Evolutionary conservation across 2,888 invertebrate genomes (phyloP).

Genomic region (Reticulitermes lucifugus): DNA sequence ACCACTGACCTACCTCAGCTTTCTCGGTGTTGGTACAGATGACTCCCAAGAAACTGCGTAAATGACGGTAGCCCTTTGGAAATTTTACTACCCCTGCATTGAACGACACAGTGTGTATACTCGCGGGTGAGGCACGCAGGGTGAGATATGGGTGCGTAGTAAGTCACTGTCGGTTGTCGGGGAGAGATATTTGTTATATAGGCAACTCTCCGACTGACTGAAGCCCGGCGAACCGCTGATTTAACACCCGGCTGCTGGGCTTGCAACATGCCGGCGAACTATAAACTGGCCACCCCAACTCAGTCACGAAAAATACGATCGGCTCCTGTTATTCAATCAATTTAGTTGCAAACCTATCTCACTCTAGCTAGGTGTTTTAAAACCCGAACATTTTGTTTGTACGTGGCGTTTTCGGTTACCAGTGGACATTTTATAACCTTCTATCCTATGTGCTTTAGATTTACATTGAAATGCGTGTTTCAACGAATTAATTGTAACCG

Average conservation of each 20-base stretch:
- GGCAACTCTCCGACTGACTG: neutral
- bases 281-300: conserved; percentile 21
- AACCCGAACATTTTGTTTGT: conserved; percentile 23
- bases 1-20: no score
- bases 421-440: conserved; percentile 25
- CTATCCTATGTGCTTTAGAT: conserved; percentile 22
- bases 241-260: conserved; percentile 28
- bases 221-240: conserved; percentile 31
- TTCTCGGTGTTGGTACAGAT: no score
- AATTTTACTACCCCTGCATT: conserved; percentile 14
- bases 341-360: conserved; percentile 11
- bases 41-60: no score
- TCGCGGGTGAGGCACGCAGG: neutral
- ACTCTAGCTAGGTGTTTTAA: conserved; percentile 27
- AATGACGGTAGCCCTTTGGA: neutral
- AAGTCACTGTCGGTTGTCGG: conserved; percentile 9
- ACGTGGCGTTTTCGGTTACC: neutral
- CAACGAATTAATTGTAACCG: conserved; percentile 28
- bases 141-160: conserved; percentile 26
- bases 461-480: conserved; percentile 32
- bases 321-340: conserved; percentile 36
- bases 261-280: conserved; percentile 28
- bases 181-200: neutral
- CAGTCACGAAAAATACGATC: conserved; percentile 32
- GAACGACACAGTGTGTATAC: neutral